Percentiles rank a stretch among this genome's conserved stretches.
Evolutionary conservation across 2,797 vertebrate species (phyloP).

Genomic region (Vireo griseus): DNA sequence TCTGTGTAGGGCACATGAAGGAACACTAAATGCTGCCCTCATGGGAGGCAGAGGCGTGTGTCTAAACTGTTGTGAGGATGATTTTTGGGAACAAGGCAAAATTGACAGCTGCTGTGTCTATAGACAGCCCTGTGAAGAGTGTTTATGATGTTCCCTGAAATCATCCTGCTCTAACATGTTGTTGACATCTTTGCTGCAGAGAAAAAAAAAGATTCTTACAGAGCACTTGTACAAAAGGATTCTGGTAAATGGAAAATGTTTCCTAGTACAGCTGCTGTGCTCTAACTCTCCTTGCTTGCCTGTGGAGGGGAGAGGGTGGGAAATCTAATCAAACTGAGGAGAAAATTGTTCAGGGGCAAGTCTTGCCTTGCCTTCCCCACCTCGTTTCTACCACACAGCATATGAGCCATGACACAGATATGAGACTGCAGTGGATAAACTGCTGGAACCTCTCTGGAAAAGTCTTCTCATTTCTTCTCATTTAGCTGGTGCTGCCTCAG

Average conservation of each 20-base stretch:
- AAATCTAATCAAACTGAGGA: background rate
- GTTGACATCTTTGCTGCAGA: background rate
- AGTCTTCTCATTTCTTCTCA: background rate
- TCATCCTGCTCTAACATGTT: background rate
- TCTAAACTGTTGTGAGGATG: background rate
- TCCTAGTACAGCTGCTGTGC: background rate
- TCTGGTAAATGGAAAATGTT: background rate
- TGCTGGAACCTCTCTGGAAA: background rate
- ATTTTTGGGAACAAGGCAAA: background rate
- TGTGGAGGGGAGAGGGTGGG: background rate
- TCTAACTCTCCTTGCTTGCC: background rate
- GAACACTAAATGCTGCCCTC: background rate
- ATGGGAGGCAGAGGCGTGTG: background rate
- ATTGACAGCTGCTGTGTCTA: background rate
- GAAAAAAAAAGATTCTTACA: background rate
- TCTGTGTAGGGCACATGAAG: background rate
- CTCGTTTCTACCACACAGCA: background rate
- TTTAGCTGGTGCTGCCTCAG: background rate
- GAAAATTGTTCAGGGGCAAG: background rate
- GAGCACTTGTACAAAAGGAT: background rate
- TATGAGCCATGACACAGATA: fast-evolving
- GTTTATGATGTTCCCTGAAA: background rate
- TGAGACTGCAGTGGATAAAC: background rate
- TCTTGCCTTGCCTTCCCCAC: background rate
- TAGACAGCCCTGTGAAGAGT: background rate